phyloP scores from a whole-genome alignment of 2,888 invertebrate genomes.

The Thecocarcelia acutangulata region DNA sequence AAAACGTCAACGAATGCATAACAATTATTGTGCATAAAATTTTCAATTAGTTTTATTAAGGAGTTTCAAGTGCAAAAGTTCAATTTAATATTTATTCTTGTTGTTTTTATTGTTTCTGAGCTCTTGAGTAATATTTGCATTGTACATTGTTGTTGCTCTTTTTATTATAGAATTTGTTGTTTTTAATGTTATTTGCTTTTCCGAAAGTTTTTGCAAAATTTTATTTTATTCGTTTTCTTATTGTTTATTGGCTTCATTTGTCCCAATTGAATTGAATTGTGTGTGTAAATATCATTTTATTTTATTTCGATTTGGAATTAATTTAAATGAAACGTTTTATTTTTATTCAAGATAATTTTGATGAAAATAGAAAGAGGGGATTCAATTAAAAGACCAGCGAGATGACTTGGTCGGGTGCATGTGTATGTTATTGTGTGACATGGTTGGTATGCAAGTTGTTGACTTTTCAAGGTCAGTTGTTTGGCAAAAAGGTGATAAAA shows the following conservation, averaged over 20 bases:
- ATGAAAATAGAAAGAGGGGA: slow-evolving; percentile 2
- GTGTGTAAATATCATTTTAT: slow-evolving; percentile 25
- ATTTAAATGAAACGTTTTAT: slow-evolving; percentile 63
- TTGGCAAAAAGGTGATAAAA: slow-evolving; percentile 28
- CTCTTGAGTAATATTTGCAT: slow-evolving; percentile 50
- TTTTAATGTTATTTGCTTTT: slow-evolving; percentile 37
- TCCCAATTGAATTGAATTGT: slow-evolving; percentile 56
- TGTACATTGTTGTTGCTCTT: slow-evolving; percentile 36
- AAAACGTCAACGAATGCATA: slow-evolving; percentile 58
- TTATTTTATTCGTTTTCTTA: slow-evolving; percentile 28
- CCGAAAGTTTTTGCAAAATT: slow-evolving; percentile 16
- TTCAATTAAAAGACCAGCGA: slow-evolving; percentile 18
- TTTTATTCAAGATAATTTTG: slow-evolving; percentile 10
- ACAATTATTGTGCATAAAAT: slow-evolving; percentile 61
- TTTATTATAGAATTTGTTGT: slow-evolving; percentile 12
- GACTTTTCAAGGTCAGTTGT: slow-evolving; percentile 63
- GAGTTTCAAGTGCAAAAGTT: slow-evolving; percentile 68
- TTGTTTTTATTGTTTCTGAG: slow-evolving; percentile 31
- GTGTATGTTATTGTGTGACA: slow-evolving; percentile 10
- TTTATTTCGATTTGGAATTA: slow-evolving; percentile 42
- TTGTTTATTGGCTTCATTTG: slow-evolving; percentile 65
- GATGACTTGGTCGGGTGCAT: slow-evolving; percentile 24
- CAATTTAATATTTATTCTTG: slow-evolving; percentile 59
- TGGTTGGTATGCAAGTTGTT: slow-evolving; percentile 39
- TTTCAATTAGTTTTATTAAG: slow-evolving; percentile 69